These are phyloP conservation scores for Microcaecilia unicolor DNA, from an alignment of 2,797 vertebrate species.

Conservation along the genomic window DNA sequence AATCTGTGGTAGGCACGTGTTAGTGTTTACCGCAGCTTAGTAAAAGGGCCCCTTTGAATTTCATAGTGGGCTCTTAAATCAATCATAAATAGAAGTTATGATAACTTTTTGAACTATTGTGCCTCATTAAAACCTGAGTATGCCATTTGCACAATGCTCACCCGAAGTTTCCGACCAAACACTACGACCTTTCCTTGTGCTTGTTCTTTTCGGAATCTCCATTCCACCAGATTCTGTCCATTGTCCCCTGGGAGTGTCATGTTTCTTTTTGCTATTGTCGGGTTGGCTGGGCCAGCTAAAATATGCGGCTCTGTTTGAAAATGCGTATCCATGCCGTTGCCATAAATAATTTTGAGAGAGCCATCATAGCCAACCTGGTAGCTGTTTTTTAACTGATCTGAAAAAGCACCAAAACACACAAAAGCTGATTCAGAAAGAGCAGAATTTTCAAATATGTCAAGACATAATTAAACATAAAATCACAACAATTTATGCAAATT, in stretches of 20 bases:
- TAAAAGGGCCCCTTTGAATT: no score
- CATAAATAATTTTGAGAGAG: constrained; percentile 85
- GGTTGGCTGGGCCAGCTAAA: constrained; percentile 87
- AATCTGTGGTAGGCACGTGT: no score
- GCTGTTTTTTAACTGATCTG: constrained; percentile 90
- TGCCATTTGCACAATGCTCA: no score
- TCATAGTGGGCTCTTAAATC: no score
- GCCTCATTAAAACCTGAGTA: no score
- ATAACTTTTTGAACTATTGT: no score
- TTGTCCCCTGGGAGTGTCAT: constrained; percentile 92
- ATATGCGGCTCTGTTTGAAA: constrained; percentile 94
- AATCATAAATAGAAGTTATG: no score
- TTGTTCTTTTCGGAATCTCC: constrained; percentile 95
- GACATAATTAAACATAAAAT: no score
- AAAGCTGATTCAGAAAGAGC: no score
- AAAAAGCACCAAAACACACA: constrained; percentile 13
- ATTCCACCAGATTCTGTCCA: constrained; percentile 91
- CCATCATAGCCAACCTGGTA: constrained; percentile 91
- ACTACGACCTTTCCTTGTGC: constrained; percentile 88
- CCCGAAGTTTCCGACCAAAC: constrained; percentile 91
- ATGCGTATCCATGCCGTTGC: constrained; percentile 90
- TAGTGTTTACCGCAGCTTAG: no score
- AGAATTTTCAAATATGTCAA: no score
- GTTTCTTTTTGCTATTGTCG: constrained; percentile 88
- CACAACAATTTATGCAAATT: no score